A percentile compares a stretch with the other conserved stretches of the same genome.
These are phyloP conservation scores for Gobiocypris rarus DNA, from an alignment of 2,113 vertebrate species.

Conservation along the genomic window DNA sequence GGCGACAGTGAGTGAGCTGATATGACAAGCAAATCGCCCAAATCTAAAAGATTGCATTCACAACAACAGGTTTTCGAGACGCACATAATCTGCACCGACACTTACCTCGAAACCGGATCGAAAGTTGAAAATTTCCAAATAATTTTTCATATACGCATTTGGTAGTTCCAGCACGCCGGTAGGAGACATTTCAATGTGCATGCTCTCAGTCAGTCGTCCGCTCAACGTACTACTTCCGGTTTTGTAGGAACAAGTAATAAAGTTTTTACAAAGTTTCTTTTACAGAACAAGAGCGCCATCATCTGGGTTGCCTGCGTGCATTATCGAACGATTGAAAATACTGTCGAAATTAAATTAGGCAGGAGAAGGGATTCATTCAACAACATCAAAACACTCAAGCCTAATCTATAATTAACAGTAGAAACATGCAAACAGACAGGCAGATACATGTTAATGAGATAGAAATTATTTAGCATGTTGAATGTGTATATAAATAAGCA, in stretches of 20 bases:
- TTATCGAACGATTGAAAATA: background rate
- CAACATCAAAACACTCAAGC: background rate
- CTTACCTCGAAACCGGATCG: constrained; percentile 29
- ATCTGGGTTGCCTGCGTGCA: background rate
- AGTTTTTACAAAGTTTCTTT: constrained; percentile 12
- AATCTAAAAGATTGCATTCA: background rate
- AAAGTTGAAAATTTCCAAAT: background rate
- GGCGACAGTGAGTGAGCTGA: background rate
- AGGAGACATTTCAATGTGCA: constrained; percentile 36
- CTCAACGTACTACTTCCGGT: constrained; percentile 66
- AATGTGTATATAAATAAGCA: too few species aligned
- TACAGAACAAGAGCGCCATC: constrained; percentile 42
- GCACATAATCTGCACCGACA: background rate
- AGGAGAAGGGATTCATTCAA: background rate
- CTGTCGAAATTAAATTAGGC: constrained; percentile 1
- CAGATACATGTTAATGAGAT: background rate
- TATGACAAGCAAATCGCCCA: background rate
- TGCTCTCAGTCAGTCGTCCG: constrained; percentile 52
- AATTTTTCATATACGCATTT: background rate
- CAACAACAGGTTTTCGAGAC: background rate
- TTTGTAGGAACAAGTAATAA: constrained; percentile 31
- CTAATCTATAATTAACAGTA: background rate
- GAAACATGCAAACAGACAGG: background rate
- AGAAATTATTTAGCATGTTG: background rate
- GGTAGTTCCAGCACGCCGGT: constrained; percentile 22